Evolutionary conservation across 2,113 vertebrate species (phyloP).

Genomic region (Sinocyclocheilus maitianheensis): DNA sequence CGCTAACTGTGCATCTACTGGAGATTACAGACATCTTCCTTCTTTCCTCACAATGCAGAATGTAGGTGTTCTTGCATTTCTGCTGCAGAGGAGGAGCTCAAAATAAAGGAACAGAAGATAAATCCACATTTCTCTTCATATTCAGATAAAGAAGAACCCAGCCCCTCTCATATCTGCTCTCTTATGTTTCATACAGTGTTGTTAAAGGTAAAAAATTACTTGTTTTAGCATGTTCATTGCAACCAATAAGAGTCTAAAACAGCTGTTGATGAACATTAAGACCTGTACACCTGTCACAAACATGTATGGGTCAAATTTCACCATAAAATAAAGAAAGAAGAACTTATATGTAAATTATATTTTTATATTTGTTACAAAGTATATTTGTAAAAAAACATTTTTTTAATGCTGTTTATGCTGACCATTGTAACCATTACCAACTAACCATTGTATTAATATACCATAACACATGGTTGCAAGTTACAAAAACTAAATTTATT

Average conservation of each 20-base stretch:
- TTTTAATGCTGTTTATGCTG: no score
- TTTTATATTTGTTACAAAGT: no score
- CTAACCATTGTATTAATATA: no score
- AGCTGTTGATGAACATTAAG: neutral
- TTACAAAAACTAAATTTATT: no score
- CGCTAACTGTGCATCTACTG: slow-evolving; percentile 53
- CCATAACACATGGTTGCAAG: no score
- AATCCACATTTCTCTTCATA: slow-evolving; percentile 44
- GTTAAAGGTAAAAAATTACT: no score
- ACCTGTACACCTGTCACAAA: no score
- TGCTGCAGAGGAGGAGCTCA: slow-evolving; percentile 43
- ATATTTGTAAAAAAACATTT: no score
- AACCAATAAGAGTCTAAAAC: slow-evolving; percentile 13
- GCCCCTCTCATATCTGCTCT: slow-evolving; percentile 1
- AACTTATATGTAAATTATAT: no score
- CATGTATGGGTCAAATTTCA: no score
- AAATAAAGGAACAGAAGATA: slow-evolving; percentile 48
- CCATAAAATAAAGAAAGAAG: no score
- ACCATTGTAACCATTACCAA: no score
- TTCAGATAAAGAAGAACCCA: slow-evolving; percentile 48
- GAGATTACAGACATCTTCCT: slow-evolving; percentile 44
- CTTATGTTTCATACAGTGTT: neutral
- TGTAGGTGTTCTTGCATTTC: slow-evolving; percentile 55
- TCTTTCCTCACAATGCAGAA: slow-evolving; percentile 28
- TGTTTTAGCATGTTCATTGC: slow-evolving; percentile 27